Conservation (phyloP, 1,140 invertebrate genomes). For the Macrocentrus cingulum region DNA sequence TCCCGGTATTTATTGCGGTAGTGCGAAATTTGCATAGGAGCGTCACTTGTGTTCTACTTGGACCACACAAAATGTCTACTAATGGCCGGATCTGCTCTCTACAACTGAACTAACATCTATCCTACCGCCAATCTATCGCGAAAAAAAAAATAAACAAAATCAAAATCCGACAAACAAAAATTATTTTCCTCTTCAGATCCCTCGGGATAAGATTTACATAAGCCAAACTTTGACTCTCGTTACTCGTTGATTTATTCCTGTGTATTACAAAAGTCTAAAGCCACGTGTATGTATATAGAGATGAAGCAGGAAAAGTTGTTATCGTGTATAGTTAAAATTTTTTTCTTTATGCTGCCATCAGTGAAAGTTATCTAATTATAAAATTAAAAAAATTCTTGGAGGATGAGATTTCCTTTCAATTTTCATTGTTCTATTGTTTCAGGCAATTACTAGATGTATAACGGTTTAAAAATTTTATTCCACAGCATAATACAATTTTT, state of each 20-base stretch:
- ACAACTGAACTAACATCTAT: slow-evolving; percentile 11
- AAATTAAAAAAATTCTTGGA: too few species aligned
- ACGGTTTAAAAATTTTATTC: too few species aligned
- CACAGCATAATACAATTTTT: too few species aligned
- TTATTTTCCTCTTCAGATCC: not conserved
- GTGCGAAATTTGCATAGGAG: slow-evolving; percentile 55
- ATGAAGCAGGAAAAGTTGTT: slow-evolving; percentile 16
- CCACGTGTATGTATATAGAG: not conserved
- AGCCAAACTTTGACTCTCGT: slow-evolving; percentile 19
- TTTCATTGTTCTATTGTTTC: too few species aligned
- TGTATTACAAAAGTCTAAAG: slow-evolving; percentile 21
- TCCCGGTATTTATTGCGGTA: slow-evolving; percentile 56
- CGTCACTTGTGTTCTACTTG: slow-evolving; percentile 40
- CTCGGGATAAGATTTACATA: not conserved
- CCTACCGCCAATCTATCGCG: not conserved
- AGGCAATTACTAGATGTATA: too few species aligned
- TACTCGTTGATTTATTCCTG: slow-evolving; percentile 31
- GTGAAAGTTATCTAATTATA: too few species aligned
- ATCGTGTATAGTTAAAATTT: slow-evolving; percentile 7
- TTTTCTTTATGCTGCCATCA: not conserved
- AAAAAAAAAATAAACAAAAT: not conserved
- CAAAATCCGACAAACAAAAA: not conserved
- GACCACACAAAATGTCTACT: slow-evolving; percentile 59
- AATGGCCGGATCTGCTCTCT: slow-evolving; percentile 43
- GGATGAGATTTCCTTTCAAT: too few species aligned